Percentiles rank a stretch among this genome's conserved stretches.
phyloP scores from a whole-genome alignment of 2,888 invertebrate genomes.

The Apodemia mormo region DNA sequence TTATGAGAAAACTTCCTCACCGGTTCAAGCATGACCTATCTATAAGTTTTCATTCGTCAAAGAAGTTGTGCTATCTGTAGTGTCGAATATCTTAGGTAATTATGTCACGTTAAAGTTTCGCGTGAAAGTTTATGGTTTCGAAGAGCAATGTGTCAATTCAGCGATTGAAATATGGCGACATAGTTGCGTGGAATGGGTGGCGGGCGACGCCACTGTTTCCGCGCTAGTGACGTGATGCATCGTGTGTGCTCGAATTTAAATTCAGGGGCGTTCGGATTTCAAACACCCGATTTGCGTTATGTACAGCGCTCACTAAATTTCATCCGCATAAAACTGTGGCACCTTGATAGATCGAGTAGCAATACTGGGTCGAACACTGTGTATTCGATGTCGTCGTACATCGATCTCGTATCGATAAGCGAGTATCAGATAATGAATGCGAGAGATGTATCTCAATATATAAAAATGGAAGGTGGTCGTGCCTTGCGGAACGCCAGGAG shows the following conservation, averaged over 20 bases:
- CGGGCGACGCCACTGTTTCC: conserved; percentile 84
- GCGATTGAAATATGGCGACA: conserved; percentile 75
- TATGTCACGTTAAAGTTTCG: conserved; percentile 77
- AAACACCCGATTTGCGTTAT: conserved; percentile 44
- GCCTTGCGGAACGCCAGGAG: conserved; percentile 58
- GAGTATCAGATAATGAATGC: conserved; percentile 54
- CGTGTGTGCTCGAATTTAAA: conserved; percentile 50
- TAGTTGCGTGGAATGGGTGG: conserved; percentile 49
- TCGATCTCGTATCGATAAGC: conserved; percentile 38
- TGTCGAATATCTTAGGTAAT: conserved; percentile 72
- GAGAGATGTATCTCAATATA: conserved; percentile 63
- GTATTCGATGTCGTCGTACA: conserved; percentile 20
- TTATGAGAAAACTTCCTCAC: conserved; percentile 79
- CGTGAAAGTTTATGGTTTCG: conserved; percentile 67
- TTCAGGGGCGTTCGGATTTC: conserved; percentile 51
- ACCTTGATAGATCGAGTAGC: conserved; percentile 46
- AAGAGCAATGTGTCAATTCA: conserved; percentile 76
- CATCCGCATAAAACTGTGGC: conserved; percentile 45
- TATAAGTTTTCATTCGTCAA: conserved; percentile 80
- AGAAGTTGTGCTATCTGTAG: conserved; percentile 64
- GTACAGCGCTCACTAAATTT: conserved; percentile 40
- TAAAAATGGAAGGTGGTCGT: conserved; percentile 63
- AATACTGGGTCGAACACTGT: conserved; percentile 27
- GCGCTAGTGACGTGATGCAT: conserved; percentile 62
- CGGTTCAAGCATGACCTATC: conserved; percentile 77